Conservation (phyloP, 2,113 vertebrate species). For the Aramus guarauna region DNA sequence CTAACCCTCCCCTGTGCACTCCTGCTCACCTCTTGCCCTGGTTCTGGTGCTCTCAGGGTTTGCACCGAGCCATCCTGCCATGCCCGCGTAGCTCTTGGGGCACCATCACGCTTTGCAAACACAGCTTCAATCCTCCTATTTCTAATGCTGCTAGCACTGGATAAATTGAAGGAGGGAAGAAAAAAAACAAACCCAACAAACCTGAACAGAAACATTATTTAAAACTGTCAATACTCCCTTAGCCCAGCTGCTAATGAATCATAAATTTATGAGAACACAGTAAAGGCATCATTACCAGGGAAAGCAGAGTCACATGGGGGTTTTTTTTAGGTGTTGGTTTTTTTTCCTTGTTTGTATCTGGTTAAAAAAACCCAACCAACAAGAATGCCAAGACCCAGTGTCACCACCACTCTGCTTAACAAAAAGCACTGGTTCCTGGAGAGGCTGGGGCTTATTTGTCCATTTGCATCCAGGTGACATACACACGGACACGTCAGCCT, state of each 20-base stretch:
- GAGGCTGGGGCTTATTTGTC: neutral
- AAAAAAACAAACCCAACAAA: neutral
- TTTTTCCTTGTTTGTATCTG: neutral
- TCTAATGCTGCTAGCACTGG: accelerated
- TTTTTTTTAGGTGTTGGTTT: too few species aligned
- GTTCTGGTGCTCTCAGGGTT: neutral
- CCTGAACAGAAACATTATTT: neutral
- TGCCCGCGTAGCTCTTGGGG: neutral
- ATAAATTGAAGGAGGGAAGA: neutral
- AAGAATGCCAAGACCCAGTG: neutral
- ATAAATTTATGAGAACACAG: neutral
- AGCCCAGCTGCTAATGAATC: neutral
- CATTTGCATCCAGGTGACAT: too few species aligned
- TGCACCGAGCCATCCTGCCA: accelerated
- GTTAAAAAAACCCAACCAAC: too few species aligned
- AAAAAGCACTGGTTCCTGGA: neutral
- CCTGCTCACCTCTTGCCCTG: neutral
- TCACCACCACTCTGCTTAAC: neutral
- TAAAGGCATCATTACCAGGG: neutral
- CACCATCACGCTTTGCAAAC: neutral
- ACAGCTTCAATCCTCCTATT: accelerated
- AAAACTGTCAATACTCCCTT: neutral
- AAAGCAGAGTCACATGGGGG: neutral
- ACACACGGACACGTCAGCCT: neutral
- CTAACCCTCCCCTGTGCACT: accelerated